Conservation (phyloP, 35 echinoderm and acorn worm species). For the Nesometra sesokonis region DNA sequence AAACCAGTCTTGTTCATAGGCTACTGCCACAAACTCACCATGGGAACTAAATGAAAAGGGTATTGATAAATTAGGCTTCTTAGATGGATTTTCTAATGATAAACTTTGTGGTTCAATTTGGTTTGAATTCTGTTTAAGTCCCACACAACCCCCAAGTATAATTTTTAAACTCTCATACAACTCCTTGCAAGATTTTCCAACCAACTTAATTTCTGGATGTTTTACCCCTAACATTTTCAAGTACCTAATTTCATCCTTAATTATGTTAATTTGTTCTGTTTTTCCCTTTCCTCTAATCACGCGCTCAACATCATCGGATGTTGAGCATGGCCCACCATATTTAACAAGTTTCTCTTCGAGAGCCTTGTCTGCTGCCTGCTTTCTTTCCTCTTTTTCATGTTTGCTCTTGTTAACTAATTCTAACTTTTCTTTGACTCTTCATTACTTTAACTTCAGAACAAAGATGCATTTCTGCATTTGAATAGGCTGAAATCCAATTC, state of each 20-base stretch:
- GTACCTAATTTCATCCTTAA: constrained; percentile 28
- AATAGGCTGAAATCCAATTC: constrained; percentile 40
- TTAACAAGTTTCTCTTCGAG: neutral
- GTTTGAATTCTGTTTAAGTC: too few species aligned
- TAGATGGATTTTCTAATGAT: neutral
- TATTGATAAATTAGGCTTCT: neutral
- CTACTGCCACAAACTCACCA: constrained; percentile 20
- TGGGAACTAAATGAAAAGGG: neutral
- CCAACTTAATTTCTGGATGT: neutral
- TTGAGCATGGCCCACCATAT: constrained; percentile 16
- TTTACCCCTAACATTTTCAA: constrained; percentile 15
- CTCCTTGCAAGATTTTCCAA: neutral
- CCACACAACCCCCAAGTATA: neutral
- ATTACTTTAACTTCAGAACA: constrained; percentile 23
- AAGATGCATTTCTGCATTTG: constrained; percentile 8
- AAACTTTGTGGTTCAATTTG: neutral
- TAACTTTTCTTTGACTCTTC: neutral
- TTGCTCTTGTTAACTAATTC: neutral
- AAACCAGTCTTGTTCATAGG: constrained; percentile 34
- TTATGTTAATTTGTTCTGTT: neutral
- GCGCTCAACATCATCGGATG: neutral
- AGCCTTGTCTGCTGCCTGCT: neutral
- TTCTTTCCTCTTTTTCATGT: neutral
- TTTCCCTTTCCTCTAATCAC: neutral
- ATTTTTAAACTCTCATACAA: neutral